Percentiles rank a stretch among this genome's conserved stretches.
Conservation (phyloP, 2,113 vertebrate species). For the Salvator merianae region DNA sequence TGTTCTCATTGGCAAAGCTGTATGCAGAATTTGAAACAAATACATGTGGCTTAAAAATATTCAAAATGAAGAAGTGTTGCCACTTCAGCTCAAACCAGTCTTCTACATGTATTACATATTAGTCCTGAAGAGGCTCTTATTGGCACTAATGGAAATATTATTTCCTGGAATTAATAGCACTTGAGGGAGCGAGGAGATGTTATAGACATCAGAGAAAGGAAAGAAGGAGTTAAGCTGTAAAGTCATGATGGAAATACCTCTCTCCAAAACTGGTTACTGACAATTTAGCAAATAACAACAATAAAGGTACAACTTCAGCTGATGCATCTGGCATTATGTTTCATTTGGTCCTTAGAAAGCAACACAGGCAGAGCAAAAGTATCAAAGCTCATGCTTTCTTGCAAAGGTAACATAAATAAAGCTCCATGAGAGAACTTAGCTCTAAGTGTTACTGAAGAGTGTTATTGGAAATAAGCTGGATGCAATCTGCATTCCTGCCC, state of each 20-base stretch:
- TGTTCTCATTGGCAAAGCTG: too few relatives aligned
- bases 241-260: neutral
- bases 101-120: neutral
- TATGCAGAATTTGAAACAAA: too few relatives aligned
- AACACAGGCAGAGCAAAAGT: neutral
- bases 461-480: neutral
- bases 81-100: neutral
- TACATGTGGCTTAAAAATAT: neutral
- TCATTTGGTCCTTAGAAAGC: neutral
- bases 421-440: slow-evolving; percentile 26
- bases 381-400: neutral
- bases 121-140: neutral
- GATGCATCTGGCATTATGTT: neutral
- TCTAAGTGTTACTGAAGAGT: neutral
- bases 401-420: slow-evolving; percentile 16
- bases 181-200: neutral
- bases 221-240: neutral
- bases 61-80: neutral
- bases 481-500: slow-evolving; percentile 56
- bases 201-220: neutral
- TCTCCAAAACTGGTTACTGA: neutral
- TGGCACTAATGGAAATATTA: neutral
- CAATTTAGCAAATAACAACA: neutral
- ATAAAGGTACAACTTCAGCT: neutral
- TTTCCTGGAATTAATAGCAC: neutral